Base-by-base conservation (phyloP, 2,797 vertebrate genomes). In the Tiaroga cobitis region DNA sequence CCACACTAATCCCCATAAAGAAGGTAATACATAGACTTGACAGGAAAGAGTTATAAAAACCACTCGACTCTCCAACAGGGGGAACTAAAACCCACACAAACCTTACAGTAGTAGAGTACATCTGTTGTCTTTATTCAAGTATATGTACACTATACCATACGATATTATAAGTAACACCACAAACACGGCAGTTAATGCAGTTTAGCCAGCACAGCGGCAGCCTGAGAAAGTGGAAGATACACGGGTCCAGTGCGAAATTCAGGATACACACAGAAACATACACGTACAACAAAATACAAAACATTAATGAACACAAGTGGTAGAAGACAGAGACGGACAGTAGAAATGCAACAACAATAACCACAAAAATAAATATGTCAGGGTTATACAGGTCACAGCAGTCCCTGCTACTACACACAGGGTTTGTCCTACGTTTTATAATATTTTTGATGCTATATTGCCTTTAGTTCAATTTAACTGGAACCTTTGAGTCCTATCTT, bases 51-150 rank as follows among this genome's bases (percentile, higher is more conserved):
- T 49, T 74, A 2, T 37, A 24, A 56, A 46, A 2, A 15, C 32
- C 24, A 21, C 10, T 63, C 0, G 2, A 81, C 46, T 43, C 29
- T 9, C 72, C 87, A 78, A n/a, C 54, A 85, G 87, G 56, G 83
- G 80, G 87, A 78, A 51, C 37, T 74, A 85, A 43, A 67, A 75
- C 26, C 34, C 19, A 73, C 5, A 51, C 67, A 82, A 82, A 54
- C n/a, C 10, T 8, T 11, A 18, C 6, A 54, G 37, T 9, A 46
- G 37, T 54, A 59, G 10, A 54, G 41, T 13, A 16, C 10, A n/a
- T 86, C 39, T 43, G 34, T 51, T 54, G 26, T 77, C 54, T 89
- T 88, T 87, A 89, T 87, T 87, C 75, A 82, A 76, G 54, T 78
- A 76, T 78, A 76, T 83, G 77, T 82, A 89, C 80, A 87, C 46